Evolutionary conservation across 2,113 vertebrate species (phyloP), one percentile per base, ranked within the genome.

Genomic region (Triplophysa tibetana): DNA sequence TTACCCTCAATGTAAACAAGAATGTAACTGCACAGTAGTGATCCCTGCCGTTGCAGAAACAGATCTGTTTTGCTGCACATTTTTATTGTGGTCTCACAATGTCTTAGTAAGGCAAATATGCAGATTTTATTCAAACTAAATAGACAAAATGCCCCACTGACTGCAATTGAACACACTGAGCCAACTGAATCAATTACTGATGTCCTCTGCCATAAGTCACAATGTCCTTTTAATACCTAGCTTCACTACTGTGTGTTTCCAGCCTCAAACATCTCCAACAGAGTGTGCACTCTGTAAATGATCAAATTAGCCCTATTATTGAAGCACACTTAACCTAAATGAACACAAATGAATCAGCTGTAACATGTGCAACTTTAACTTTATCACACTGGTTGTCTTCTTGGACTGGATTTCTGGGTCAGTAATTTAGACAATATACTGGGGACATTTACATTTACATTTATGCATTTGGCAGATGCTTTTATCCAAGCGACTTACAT

Each of bases 261-360:
- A 45, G 43, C 43, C 43, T 45, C 29, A 16, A 60, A 60, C 52
- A 60, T 60, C 12, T 73, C 54, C 41, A 33, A 60, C 58, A 60
- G 33, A 60, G 38, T 8, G 2, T 16, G 56, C 23, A 41, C 38
- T 74, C 38, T 12, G 0, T 43, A 74, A 75, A 75, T 62, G 9
- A 26, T 75, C 21, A 62, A 75, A 75, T 75, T 75, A 75, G 16
- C 1, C 58, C 21, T 16, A 26, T 75, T 62, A 75, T 75, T 48
- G 24, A 8, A 11, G 41, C 43, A 4, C 58, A 75, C 58, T 75
- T 75, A 17, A 45, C 58, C 41, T 62, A 75, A 75, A 75, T 12
- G 23, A 48, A 58, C 38, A 24, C 72, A 62, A 75, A 62, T 75
- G 62, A 45, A 75, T 62, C 43, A 41, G 13, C 72, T 41, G 21